Base-by-base conservation (phyloP, 2,797 vertebrate species). In the Spinibarbus caldwelli region DNA sequence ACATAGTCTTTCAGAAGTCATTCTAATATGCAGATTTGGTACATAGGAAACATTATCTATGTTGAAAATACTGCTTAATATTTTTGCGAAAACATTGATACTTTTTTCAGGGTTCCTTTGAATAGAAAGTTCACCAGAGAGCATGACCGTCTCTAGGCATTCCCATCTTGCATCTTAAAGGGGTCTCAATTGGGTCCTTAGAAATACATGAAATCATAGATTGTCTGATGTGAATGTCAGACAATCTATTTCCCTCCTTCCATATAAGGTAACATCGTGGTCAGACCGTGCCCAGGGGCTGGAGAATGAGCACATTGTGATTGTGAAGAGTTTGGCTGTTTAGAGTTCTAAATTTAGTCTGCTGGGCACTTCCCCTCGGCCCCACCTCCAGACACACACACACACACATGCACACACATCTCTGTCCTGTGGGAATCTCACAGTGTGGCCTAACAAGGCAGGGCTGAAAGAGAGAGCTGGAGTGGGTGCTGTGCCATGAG, bases 251-350 rank as follows among this genome's bases (percentile, higher is more conserved):
- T 76, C 85, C 87, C 78, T 88, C 87, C 89, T 89, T 93, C 94
- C 95, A 94, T 95, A 94, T 95, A 95, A 92, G 95, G 95, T 94
- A 93, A 95, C 90, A 91, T 88, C 90, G 88, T 89, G 89, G 91
- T 90, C 91, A 89, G 91, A 93, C 93, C 87, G 86, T 73, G 90
- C 89, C 89, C 91, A 90, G 89, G 92, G 90, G 89, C 88, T 64
- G 31, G 77, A 85, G 84, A 85, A 85, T 80, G 77, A 85, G 43
- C 67, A 72, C 84, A 85, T 85, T 85, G 84, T 73, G 84, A 80
- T 88, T 91, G 88, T 91, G 88, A 87, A 85, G 81, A 88, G 73
- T 76, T 49, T 9, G 78, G 86, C 85, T 31, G 78, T 80, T 64
- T 85, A 84, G 86, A 87, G 88, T 89, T 15, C 95, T 95, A 95